These are phyloP conservation scores for Acanthurus lineatus DNA, from an alignment of 2,797 vertebrate genomes.

Conservation along the genomic window DNA sequence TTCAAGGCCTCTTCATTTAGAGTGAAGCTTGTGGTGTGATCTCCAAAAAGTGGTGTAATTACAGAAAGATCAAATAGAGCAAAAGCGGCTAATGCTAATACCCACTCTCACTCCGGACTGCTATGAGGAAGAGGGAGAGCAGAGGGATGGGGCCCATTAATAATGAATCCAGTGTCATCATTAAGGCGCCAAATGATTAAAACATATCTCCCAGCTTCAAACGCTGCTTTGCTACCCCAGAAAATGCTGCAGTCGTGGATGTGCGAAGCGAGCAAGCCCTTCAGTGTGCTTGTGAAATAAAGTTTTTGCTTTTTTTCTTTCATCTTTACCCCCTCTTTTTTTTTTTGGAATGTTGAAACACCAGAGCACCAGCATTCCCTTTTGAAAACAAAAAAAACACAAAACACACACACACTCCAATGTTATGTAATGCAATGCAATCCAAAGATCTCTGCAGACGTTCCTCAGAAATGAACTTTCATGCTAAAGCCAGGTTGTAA, in stretches of 20 bases:
- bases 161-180: slow-evolving; percentile 94
- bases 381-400: slow-evolving; percentile 42
- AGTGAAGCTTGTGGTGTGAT: slow-evolving; percentile 80
- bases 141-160: slow-evolving; percentile 86
- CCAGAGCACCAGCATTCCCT: slow-evolving; percentile 52
- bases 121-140: slow-evolving; percentile 74
- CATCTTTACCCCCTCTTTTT: slow-evolving; percentile 36
- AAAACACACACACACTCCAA: slow-evolving; percentile 12
- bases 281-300: slow-evolving; percentile 76
- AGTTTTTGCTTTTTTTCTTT: slow-evolving; percentile 70
- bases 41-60: slow-evolving; percentile 86
- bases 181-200: slow-evolving; percentile 92
- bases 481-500: slow-evolving; percentile 6
- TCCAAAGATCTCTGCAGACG: slow-evolving; percentile 10
- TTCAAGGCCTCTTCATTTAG: slow-evolving; percentile 77
- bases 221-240: slow-evolving; percentile 74
- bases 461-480: slow-evolving; percentile 27
- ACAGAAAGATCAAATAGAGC: slow-evolving; percentile 89
- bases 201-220: slow-evolving; percentile 92
- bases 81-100: slow-evolving; percentile 85
- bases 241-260: slow-evolving; percentile 76
- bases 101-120: slow-evolving; percentile 64
- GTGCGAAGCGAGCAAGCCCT: slow-evolving; percentile 68
- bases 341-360: slow-evolving; percentile 50
- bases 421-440: slow-evolving; percentile 46